A percentile compares a stretch with the other conserved stretches of the same genome.
Evolutionary conservation across 2,113 vertebrate genomes (phyloP).

Genomic region (Leuciscus idus): DNA sequence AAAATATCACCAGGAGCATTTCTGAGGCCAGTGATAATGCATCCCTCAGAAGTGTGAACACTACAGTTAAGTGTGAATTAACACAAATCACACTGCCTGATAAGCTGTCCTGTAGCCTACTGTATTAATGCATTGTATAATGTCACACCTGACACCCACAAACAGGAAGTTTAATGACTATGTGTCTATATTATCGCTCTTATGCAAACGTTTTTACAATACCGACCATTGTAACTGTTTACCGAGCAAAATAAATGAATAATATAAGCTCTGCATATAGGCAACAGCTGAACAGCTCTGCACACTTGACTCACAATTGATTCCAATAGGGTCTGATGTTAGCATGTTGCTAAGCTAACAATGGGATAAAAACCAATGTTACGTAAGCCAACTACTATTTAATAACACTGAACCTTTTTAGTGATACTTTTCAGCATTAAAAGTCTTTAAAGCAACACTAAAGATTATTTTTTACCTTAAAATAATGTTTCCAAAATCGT

Average conservation of each 20-base stretch:
- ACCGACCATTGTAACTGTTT: too few species aligned
- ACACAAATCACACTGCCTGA: conserved; percentile 14
- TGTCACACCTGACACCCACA: conserved; percentile 5
- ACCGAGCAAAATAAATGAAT: too few species aligned
- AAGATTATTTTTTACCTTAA: too few species aligned
- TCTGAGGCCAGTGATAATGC: conserved; percentile 12
- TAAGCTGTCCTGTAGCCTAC: conserved; percentile 4
- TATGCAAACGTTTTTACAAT: neutral
- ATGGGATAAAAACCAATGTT: neutral
- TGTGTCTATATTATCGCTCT: neutral
- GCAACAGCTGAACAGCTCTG: too few species aligned
- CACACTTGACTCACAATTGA: too few species aligned
- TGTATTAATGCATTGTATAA: neutral
- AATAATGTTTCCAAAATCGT: too few species aligned
- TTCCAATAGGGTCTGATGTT: neutral
- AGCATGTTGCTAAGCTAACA: neutral
- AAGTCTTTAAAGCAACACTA: too few species aligned
- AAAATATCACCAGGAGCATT: neutral
- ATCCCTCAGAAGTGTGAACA: conserved; percentile 16
- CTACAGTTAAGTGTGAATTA: conserved; percentile 12
- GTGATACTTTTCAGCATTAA: too few species aligned
- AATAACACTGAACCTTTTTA: too few species aligned
- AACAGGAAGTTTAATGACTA: neutral
- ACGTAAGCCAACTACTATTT: neutral
- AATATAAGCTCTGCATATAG: too few species aligned